A percentile compares a stretch with the other conserved stretches of the same genome.
phyloP scores from a whole-genome alignment of 2,888 invertebrate species.

The Galerucella nymphaeae region DNA sequence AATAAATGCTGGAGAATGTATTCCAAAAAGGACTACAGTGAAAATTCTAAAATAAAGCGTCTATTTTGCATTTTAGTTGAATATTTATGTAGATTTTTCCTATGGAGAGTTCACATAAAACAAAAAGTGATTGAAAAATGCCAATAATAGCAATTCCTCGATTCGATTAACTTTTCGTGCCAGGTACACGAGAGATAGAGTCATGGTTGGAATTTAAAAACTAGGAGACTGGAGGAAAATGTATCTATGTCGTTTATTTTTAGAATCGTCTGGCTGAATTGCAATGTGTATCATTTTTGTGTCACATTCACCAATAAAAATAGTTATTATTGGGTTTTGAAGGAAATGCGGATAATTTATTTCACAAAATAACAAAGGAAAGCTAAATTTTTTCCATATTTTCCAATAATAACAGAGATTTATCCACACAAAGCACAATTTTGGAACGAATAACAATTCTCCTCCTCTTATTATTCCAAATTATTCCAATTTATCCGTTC shows the following conservation, averaged over 20 bases:
- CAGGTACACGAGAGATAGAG: neutral
- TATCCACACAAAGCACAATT: too few species aligned
- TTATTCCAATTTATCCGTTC: too few species aligned
- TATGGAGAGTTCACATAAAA: neutral
- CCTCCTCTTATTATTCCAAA: too few species aligned
- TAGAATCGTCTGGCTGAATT: neutral
- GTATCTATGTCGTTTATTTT: conserved; percentile 1
- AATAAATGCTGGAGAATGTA: neutral
- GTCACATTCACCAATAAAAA: neutral
- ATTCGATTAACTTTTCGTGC: conserved; percentile 8
- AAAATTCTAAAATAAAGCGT: neutral
- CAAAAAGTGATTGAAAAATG: conserved; percentile 6
- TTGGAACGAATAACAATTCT: too few species aligned
- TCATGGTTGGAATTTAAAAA: conserved; percentile 8
- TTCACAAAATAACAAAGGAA: neutral
- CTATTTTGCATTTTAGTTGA: neutral
- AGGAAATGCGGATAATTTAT: neutral
- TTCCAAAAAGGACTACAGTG: neutral
- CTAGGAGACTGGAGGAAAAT: conserved; percentile 2
- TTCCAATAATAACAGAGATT: neutral
- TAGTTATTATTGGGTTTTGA: neutral
- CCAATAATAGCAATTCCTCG: conserved; percentile 1
- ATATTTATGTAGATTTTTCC: neutral
- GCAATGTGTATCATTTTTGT: neutral
- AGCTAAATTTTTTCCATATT: neutral